These are phyloP conservation scores for Parapristionchus giblindavisi DNA, from an alignment of 2,888 invertebrate genomes.

Conservation along the genomic window DNA sequence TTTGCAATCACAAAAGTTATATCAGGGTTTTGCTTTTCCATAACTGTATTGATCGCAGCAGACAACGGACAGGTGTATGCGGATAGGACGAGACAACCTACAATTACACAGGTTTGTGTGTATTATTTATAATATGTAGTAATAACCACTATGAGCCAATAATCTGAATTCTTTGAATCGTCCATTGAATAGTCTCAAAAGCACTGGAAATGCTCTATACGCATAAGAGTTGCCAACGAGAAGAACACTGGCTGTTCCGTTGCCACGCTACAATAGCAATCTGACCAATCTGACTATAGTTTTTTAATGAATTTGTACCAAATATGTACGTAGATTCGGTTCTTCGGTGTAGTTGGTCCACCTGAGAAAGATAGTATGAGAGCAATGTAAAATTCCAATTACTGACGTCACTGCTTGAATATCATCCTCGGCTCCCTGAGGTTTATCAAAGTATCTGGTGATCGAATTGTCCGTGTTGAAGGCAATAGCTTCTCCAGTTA, in stretches of 20 bases:
- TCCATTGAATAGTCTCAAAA: constrained; percentile 28
- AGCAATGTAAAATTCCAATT: too few relatives aligned
- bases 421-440: constrained; percentile 1
- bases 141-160: constrained; percentile 32
- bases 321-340: constrained; percentile 13
- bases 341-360: constrained; percentile 34
- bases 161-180: constrained; percentile 30
- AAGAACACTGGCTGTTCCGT: constrained; percentile 27
- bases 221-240: constrained; percentile 35
- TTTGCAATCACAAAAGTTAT: constrained; percentile 18
- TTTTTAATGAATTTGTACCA: background rate
- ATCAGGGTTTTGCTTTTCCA: constrained; percentile 24
- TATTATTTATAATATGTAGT: background rate
- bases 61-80: constrained; percentile 19
- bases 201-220: constrained; percentile 28
- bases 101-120: background rate
- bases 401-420: constrained; percentile 8
- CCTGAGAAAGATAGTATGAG: too few relatives aligned
- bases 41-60: constrained; percentile 22
- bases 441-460: constrained; percentile 18
- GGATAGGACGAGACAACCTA: constrained; percentile 28
- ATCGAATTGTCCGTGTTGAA: constrained; percentile 26
- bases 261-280: constrained; percentile 17
- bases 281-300: background rate
- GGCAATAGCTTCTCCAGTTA: background rate